Evolutionary conservation across 64 coral and sea anemone genomes (phyloP).

Genomic region (Pocillopora damicornis): DNA sequence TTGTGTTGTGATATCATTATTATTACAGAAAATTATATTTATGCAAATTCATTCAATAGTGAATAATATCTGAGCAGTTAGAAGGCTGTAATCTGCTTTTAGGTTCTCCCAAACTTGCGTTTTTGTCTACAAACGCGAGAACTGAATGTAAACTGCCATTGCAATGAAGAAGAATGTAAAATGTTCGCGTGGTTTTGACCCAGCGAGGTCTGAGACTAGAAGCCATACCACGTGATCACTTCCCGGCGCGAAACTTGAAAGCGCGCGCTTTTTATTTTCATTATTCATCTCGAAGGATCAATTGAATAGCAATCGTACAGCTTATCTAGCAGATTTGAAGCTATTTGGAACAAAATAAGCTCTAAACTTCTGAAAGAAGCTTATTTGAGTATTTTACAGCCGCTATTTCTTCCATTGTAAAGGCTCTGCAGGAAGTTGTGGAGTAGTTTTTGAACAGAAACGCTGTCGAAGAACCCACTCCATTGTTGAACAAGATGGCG

Average conservation of each 20-base stretch:
- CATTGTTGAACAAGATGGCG: slow-evolving; percentile 43
- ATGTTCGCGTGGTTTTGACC: neutral
- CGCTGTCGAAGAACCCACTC: neutral
- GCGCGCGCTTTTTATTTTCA: slow-evolving; percentile 54
- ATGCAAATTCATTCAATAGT: slow-evolving; percentile 2
- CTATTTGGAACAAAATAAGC: neutral
- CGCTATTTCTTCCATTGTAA: neutral
- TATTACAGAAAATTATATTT: neutral
- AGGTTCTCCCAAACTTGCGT: neutral
- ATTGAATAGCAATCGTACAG: too few relatives aligned
- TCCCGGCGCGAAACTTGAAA: slow-evolving; percentile 78
- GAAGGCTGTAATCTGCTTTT: neutral
- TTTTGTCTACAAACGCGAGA: neutral
- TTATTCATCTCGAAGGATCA: neutral
- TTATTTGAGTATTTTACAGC: neutral
- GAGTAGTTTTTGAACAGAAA: neutral
- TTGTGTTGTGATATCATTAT: neutral
- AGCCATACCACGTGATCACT: slow-evolving; percentile 38
- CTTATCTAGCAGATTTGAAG: neutral
- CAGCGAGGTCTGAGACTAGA: neutral
- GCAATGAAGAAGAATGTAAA: neutral
- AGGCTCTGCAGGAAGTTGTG: neutral
- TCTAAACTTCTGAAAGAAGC: neutral
- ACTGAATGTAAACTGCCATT: too few relatives aligned
- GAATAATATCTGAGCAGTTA: slow-evolving; percentile 8